phyloP scores from a whole-genome alignment of 2,888 invertebrate species.

The Nebria brevicollis region DNA sequence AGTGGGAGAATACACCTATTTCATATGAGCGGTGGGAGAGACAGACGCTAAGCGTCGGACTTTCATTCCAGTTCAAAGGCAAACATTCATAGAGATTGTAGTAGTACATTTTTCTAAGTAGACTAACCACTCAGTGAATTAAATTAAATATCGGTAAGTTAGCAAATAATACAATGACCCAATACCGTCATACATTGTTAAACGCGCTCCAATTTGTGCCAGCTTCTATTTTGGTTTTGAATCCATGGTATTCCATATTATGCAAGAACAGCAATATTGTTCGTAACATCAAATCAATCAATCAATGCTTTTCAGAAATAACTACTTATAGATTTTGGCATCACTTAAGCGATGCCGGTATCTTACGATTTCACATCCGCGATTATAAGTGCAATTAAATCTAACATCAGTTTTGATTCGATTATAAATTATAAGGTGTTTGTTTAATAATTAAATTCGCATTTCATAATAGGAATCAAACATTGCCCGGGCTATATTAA shows the following conservation, averaged over 20 bases:
- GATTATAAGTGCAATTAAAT: background rate
- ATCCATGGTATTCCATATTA: slow-evolving; percentile 36
- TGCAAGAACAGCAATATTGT: slow-evolving; percentile 36
- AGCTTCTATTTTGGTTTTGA: slow-evolving; percentile 37
- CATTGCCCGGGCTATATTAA: slow-evolving; percentile 37
- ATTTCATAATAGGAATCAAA: slow-evolving; percentile 26
- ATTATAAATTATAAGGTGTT: background rate
- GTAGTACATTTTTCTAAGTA: slow-evolving; percentile 30
- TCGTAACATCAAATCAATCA: slow-evolving; percentile 25
- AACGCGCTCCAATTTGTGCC: slow-evolving; percentile 28
- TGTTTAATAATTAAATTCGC: background rate
- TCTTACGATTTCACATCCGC: background rate
- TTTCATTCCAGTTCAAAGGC: slow-evolving; percentile 46
- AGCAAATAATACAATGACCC: slow-evolving; percentile 32
- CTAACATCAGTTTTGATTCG: background rate
- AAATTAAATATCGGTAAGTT: slow-evolving; percentile 41
- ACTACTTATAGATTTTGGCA: slow-evolving; percentile 31
- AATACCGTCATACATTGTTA: slow-evolving; percentile 24
- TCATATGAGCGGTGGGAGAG: slow-evolving; percentile 45
- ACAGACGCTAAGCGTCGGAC: slow-evolving; percentile 46
- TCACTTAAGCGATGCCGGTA: slow-evolving; percentile 3
- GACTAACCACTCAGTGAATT: slow-evolving; percentile 34
- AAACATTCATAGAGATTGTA: slow-evolving; percentile 42
- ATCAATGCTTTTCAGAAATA: slow-evolving; percentile 28
- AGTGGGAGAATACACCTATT: slow-evolving; percentile 44